Conservation (phyloP, 2,888 invertebrate species). For the Unio pictorum region DNA sequence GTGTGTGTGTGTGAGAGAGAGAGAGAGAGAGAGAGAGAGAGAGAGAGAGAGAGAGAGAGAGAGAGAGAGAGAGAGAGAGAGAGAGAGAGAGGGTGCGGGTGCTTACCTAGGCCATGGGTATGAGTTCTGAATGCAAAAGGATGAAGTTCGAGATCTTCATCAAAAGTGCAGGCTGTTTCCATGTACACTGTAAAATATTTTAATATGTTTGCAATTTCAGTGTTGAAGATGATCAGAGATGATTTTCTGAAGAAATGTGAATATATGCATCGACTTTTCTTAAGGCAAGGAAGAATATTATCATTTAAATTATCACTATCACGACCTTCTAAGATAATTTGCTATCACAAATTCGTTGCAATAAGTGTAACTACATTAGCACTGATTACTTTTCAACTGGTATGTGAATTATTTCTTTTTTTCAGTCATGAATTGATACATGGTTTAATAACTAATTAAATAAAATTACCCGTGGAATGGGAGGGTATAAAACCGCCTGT, state of each 20-base stretch:
- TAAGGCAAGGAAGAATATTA: too few relatives aligned
- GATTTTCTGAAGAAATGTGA: too few relatives aligned
- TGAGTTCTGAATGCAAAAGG: slow-evolving; percentile 97
- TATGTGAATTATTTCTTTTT: too few relatives aligned
- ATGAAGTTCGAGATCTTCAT: slow-evolving; percentile 83
- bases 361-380: too few relatives aligned
- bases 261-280: too few relatives aligned
- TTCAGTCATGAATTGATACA: not conserved
- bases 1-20: not conserved
- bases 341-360: too few relatives aligned
- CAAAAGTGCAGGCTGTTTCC: slow-evolving; percentile 90
- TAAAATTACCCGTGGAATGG: slow-evolving; percentile 66
- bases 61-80: not conserved
- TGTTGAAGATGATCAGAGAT: too few relatives aligned
- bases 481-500: slow-evolving; percentile 87
- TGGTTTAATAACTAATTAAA: not conserved
- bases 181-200: slow-evolving; percentile 75
- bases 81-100: too few relatives aligned
- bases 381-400: too few relatives aligned
- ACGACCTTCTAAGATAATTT: too few relatives aligned
- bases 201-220: too few relatives aligned
- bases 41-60: not conserved
- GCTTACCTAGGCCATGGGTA: slow-evolving; percentile 83
- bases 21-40: not conserved
- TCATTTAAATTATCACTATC: too few relatives aligned